These are phyloP conservation scores for Coendou prehensilis DNA, from an alignment of 2,797 vertebrate species.

Conservation along the genomic window DNA sequence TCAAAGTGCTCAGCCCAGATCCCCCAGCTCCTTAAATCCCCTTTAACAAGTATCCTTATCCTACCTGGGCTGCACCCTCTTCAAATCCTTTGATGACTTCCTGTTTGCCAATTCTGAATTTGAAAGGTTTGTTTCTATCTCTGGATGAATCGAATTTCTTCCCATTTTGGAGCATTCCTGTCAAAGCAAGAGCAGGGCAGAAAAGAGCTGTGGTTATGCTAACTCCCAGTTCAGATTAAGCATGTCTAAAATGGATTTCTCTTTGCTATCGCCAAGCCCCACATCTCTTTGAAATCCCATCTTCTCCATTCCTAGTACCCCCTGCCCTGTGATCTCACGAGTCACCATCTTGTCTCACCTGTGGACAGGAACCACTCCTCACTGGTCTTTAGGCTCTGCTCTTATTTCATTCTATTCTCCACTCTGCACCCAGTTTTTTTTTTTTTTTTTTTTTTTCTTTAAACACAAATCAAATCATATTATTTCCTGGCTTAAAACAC, in stretches of 20 bases:
- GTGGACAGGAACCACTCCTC: not conserved
- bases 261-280: not conserved
- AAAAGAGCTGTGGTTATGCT: slow-evolving; percentile 1
- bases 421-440: not conserved
- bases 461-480: slow-evolving; percentile 3
- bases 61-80: slow-evolving; percentile 97
- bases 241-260: not conserved
- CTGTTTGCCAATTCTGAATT: slow-evolving; percentile 96
- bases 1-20: not conserved
- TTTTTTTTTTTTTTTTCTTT: not conserved
- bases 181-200: slow-evolving; percentile 80
- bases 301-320: not conserved
- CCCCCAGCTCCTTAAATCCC: not conserved
- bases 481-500: slow-evolving; percentile 45
- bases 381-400: not conserved
- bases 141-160: slow-evolving; percentile 99
- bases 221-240: not conserved
- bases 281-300: not conserved
- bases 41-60: not conserved
- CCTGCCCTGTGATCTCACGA: not conserved
- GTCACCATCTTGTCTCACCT: not conserved
- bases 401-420: not conserved
- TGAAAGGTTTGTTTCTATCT: slow-evolving; percentile 99
- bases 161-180: slow-evolving; percentile 99
- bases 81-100: slow-evolving; percentile 99